Percentiles rank a stretch among this genome's conserved stretches.
These are phyloP conservation scores for Danio albolineatus DNA, from an alignment of 2,797 vertebrate species.

Conservation along the genomic window DNA sequence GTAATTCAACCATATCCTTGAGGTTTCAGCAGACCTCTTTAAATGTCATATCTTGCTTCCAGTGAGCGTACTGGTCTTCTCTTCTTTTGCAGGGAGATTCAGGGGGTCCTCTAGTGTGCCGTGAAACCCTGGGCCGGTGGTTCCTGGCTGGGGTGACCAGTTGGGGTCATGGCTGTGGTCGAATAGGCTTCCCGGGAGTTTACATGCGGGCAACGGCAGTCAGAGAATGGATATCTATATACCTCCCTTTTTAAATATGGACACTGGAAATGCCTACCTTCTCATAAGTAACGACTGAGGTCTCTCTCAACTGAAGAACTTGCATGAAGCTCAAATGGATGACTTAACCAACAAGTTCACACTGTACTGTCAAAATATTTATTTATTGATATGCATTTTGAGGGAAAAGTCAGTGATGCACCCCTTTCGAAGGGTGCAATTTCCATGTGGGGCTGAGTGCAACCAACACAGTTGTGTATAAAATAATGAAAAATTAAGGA, in stretches of 20 bases:
- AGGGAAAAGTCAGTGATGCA: neutral
- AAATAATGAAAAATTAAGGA: no score
- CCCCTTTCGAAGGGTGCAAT: neutral
- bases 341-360: slow-evolving; percentile 54
- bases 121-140: slow-evolving; percentile 87
- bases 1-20: slow-evolving; percentile 63
- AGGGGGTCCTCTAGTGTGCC: slow-evolving; percentile 91
- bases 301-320: neutral
- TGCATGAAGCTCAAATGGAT: slow-evolving; percentile 40
- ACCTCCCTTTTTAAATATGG: slow-evolving; percentile 76
- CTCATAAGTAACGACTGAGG: neutral
- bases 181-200: slow-evolving; percentile 89
- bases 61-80: neutral
- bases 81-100: slow-evolving; percentile 86
- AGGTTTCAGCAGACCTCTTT: slow-evolving; percentile 11
- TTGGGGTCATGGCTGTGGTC: slow-evolving; percentile 94
- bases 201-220: slow-evolving; percentile 89
- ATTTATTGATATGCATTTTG: slow-evolving; percentile 52
- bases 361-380: slow-evolving; percentile 57
- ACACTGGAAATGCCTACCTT: slow-evolving; percentile 3
- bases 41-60: slow-evolving; percentile 11
- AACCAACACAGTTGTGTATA: neutral
- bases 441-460: neutral
- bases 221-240: slow-evolving; percentile 86
- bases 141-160: slow-evolving; percentile 95